Evolutionary conservation across 2,888 invertebrate genomes (phyloP), one percentile per base, ranked within the genome.

Genomic region (Agonopterix arenella): DNA sequence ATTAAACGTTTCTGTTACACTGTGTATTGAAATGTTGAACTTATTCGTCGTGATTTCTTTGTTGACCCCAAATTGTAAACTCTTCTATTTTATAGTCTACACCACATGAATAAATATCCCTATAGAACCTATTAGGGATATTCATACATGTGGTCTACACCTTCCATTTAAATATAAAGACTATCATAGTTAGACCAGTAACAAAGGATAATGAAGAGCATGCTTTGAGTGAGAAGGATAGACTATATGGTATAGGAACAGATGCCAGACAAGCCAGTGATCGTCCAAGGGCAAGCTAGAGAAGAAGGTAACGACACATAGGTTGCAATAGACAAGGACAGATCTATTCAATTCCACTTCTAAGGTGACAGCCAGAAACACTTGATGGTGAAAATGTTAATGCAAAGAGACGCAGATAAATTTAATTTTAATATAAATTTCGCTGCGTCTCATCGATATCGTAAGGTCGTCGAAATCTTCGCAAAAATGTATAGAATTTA

Each of bases 361-460:
- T 80, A 78, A 72, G 55, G 74, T 79, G 74, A 76, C 65, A 77
- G 74, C 73, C 76, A 71, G 55, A 70, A 76, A 71, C 74, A 60
- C 68, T 66, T 68, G 43, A 72, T 71, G 73, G 76, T 79, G 76
- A 75, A 67, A 70, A 75, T 78, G 76, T 61, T 51, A 58, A 71
- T 78, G 79, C 62, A 60, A 50, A 60, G 52, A 41, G 58, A 60
- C 64, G 54, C 60, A 59, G 59, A 55, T 55, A 66, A 68, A 68
- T 67, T 70, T 64, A 48, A 53, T 2, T 11, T 11, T 4, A 28
- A 37, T 52, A 59, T 55, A 63, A 71, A 68, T 66, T 70, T 57
- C 50, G 55, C 52, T 56, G 60, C 51, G 56, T 55, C 28, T 28
- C 28, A 28, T 28, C 28, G 5, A 28, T 28, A 5, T 28, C 28